Conservation (phyloP, 2,888 invertebrate species). For the Melanophora roralis region DNA sequence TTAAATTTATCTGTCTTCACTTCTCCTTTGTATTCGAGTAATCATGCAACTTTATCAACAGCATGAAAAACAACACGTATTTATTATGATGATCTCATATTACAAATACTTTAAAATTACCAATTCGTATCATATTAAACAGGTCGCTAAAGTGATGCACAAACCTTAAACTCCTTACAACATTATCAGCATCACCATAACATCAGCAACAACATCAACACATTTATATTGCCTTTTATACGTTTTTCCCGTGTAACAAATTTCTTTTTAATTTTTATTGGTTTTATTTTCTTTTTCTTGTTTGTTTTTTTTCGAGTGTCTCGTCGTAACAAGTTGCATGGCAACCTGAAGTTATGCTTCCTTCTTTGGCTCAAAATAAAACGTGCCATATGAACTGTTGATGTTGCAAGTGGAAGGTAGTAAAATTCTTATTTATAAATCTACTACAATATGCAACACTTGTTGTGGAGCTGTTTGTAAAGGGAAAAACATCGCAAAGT, state of each 20-base stretch:
- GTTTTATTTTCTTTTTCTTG: not conserved
- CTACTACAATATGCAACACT: conserved; percentile 55
- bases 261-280: conserved; percentile 4
- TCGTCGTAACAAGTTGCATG: conserved; percentile 26
- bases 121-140: conserved; percentile 1
- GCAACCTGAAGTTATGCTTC: not conserved
- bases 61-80: conserved; percentile 25
- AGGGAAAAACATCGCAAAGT: not conserved
- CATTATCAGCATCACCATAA: conserved; percentile 13
- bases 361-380: not conserved
- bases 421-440: conserved; percentile 45
- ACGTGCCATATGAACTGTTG: conserved; percentile 16
- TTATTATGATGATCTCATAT: conserved; percentile 49
- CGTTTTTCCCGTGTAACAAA: not conserved
- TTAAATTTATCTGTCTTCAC: too few relatives aligned
- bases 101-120: conserved; percentile 18
- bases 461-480: conserved; percentile 40
- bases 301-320: conserved; percentile 15
- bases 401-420: conserved; percentile 10
- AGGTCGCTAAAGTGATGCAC: not conserved
- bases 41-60: conserved; percentile 13
- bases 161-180: conserved; percentile 30
- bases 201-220: not conserved
- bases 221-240: not conserved
- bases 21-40: not conserved